Conservation (phyloP, 2,797 vertebrate genomes). For the Ptychobarbus kaznakovi region DNA sequence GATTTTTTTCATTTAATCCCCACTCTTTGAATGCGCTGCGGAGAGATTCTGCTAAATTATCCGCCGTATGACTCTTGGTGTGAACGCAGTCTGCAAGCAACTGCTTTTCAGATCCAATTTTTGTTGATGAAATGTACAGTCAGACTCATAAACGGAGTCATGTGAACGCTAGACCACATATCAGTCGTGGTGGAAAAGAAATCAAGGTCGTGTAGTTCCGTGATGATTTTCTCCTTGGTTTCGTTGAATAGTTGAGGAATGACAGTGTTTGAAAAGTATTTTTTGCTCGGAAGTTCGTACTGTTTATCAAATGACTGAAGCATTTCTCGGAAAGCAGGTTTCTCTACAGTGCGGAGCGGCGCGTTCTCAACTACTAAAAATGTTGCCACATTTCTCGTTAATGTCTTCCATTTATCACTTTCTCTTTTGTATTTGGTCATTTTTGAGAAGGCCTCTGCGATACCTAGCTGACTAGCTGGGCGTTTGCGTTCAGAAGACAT, state of each 20-base stretch:
- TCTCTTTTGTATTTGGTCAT: slow-evolving; percentile 2
- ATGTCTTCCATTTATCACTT: slow-evolving; percentile 3
- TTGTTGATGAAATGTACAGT: no score
- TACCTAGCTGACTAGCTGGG: neutral
- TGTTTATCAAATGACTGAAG: no score
- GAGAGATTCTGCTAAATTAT: no score
- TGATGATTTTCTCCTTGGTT: slow-evolving; percentile 1
- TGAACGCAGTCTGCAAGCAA: no score
- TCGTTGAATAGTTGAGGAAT: neutral
- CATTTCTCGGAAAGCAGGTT: neutral
- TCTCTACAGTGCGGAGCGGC: neutral
- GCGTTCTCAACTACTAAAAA: neutral
- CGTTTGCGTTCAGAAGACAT: slow-evolving; percentile 1
- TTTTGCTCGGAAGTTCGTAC: neutral
- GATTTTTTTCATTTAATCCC: no score
- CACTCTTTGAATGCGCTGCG: no score
- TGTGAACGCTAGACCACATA: slow-evolving; percentile 1
- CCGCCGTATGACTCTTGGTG: no score
- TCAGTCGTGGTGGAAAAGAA: neutral
- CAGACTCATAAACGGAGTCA: neutral
- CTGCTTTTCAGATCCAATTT: no score
- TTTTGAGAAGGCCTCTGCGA: neutral
- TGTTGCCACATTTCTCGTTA: neutral
- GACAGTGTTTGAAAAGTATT: neutral
- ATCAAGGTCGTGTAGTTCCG: neutral